Evolutionary conservation across 2,113 vertebrate genomes (phyloP), one percentile per base, ranked within the genome.

Genomic region (Poicephalus gulielmi): DNA sequence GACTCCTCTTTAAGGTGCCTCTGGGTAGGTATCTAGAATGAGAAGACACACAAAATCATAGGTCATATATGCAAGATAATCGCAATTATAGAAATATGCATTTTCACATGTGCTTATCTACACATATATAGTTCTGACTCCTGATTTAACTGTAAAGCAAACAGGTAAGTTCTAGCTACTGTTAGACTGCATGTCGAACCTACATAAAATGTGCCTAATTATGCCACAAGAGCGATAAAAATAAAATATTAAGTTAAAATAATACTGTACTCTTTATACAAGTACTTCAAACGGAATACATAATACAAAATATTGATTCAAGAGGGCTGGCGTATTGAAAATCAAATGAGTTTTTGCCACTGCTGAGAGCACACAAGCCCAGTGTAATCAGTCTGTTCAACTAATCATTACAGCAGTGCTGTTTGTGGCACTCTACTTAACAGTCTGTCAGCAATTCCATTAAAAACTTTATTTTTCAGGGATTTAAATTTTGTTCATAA

Each of bases 281-380:
- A 84, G 88, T 86, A 79, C 80, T 94, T 96, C 83, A 93, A 94
- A 95, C 82, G 77, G 95, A 96, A 97, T 95, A 37, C 80, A 75
- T 94, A 96, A 94, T 69, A 94, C 69, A 86, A 94, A 96, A 84
- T 96, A 96, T 93, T 95, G 96, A 97, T 97, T 97, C 90, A 95
- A 95, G 96, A 89, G 90, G 41, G 86, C 35, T 84, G 86, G 22
- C 0, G 11, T 94, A 96, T 93, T 95, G 96, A 96, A 96, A 97
- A 96, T 95, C 92, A 96, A 96, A 97, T 89, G 94, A 96, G 80
- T 82, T 96, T 94, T 94, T 96, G 90, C 96, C 88, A 79, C 79
- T 94, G 92, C 94, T 95, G 88, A 88, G 95, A 96, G 95, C 86
- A 84, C 86, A 92, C 68, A 83, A 95, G 55, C 80, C 86, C 83